Conservation (phyloP, 2,797 vertebrate species). For the Falco columbarius region DNA sequence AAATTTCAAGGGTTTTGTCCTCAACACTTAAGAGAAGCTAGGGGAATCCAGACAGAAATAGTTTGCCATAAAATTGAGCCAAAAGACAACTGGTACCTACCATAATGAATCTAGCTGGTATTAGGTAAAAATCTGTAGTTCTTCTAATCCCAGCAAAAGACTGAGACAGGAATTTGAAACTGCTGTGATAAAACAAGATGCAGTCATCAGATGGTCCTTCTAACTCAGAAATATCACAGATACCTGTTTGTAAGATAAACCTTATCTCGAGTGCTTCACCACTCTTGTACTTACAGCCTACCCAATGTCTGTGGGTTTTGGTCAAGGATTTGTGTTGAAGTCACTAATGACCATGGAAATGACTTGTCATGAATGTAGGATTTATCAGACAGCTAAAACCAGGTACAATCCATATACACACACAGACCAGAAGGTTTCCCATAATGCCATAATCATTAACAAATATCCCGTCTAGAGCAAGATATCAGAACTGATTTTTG, state of each 20-base stretch:
- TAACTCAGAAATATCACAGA: not conserved
- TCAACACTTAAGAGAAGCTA: not conserved
- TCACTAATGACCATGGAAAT: not conserved
- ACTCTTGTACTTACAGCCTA: not conserved
- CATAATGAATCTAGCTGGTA: not conserved
- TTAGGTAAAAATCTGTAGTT: not conserved
- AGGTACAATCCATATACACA: not conserved
- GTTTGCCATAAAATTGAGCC: not conserved
- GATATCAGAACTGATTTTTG: not conserved
- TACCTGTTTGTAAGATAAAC: not conserved
- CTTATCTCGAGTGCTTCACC: not conserved
- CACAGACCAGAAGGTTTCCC: not conserved
- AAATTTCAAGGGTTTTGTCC: not conserved
- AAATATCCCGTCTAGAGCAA: not conserved
- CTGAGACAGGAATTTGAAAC: not conserved
- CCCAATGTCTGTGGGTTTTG: accelerated
- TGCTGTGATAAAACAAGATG: not conserved
- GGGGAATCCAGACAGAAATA: not conserved
- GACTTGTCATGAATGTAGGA: not conserved
- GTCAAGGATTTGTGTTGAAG: not conserved
- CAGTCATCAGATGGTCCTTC: not conserved
- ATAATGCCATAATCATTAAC: not conserved
- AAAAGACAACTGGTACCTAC: not conserved
- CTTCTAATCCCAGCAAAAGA: not conserved
- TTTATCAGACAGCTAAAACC: not conserved